Conservation (phyloP, 2,113 vertebrate genomes). For the Progne subis region DNA sequence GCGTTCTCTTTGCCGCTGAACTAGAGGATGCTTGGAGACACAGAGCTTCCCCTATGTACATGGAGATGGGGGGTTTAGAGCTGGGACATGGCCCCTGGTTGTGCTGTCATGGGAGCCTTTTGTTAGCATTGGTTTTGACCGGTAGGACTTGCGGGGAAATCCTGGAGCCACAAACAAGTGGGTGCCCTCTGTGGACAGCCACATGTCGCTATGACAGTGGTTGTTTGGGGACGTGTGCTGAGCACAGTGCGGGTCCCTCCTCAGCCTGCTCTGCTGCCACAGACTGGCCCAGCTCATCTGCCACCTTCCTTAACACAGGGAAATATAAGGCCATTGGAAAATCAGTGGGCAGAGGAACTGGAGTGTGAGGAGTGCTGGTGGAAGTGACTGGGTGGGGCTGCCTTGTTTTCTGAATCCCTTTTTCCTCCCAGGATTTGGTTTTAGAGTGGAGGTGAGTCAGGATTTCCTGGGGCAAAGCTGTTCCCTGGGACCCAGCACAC, state of each 20-base stretch:
- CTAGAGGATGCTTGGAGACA: neutral
- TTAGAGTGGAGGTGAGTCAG: neutral
- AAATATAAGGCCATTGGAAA: rapidly evolving
- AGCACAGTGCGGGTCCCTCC: neutral
- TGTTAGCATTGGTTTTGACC: neutral
- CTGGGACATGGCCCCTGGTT: rapidly evolving
- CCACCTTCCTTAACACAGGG: rapidly evolving
- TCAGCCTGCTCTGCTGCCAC: neutral
- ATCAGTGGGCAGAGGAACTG: neutral
- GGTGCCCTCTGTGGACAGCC: rapidly evolving
- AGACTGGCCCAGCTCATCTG: neutral
- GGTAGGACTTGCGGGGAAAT: neutral
- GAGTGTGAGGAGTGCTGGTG: neutral
- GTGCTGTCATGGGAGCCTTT: neutral
- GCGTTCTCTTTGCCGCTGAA: neutral
- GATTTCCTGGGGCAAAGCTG: neutral
- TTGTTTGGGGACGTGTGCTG: rapidly evolving
- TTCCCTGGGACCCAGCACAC: neutral
- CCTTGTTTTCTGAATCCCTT: neutral
- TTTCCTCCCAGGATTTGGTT: neutral
- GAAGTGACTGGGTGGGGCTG: neutral
- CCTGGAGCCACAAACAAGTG: rapidly evolving
- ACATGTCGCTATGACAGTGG: rapidly evolving
- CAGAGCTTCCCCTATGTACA: neutral
- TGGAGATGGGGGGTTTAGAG: neutral